A percentile compares a stretch with the other conserved stretches of the same genome.
These are phyloP conservation scores for Muricea muricata DNA, from an alignment of 92 coral and sea anemone species.

Conservation along the genomic window DNA sequence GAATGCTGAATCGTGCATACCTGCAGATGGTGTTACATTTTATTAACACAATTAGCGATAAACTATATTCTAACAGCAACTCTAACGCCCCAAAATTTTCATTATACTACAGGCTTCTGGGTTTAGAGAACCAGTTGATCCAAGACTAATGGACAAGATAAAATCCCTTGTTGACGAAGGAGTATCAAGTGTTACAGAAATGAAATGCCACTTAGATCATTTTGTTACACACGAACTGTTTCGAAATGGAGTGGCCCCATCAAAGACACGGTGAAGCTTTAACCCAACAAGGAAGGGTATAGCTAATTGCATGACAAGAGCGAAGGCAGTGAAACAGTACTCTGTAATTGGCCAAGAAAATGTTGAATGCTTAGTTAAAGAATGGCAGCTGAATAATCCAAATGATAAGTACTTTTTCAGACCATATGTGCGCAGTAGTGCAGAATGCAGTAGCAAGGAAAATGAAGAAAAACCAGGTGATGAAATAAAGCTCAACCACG, in stretches of 20 bases:
- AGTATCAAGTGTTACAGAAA: constrained; percentile 25
- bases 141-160: not conserved
- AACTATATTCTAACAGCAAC: not conserved
- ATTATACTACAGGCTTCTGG: constrained; percentile 13
- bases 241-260: not conserved
- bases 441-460: not conserved
- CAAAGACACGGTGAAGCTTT: constrained; percentile 7
- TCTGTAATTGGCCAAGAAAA: constrained; percentile 7
- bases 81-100: not conserved
- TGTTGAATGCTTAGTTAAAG: not conserved
- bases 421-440: constrained; percentile 16
- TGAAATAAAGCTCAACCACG: not conserved
- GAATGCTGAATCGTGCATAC: too few relatives aligned
- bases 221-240: constrained; percentile 31
- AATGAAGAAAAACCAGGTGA: constrained; percentile 1
- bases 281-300: constrained; percentile 11
- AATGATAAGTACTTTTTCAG: constrained; percentile 25
- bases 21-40: too few relatives aligned
- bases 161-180: constrained; percentile 10
- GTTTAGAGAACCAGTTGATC: constrained; percentile 20
- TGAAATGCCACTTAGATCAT: constrained; percentile 18
- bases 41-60: not conserved
- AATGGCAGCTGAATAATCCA: constrained; percentile 41
- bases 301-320: not conserved
- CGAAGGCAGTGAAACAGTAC: constrained; percentile 9